Conservation (phyloP, 2,888 invertebrate species). For the Trichopoda pennipes region DNA sequence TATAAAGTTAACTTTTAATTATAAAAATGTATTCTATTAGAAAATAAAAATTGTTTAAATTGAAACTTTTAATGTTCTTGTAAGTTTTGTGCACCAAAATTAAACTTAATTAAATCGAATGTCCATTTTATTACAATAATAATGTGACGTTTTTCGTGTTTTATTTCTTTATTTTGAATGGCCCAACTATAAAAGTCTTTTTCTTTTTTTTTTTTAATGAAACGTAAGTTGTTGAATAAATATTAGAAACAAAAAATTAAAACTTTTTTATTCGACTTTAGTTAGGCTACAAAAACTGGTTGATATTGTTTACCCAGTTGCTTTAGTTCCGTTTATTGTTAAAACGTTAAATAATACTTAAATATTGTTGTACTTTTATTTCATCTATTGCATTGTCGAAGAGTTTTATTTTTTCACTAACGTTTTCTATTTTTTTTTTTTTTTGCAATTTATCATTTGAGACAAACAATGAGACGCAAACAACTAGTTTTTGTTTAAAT, state of each 20-base stretch:
- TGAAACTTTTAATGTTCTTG: too few relatives aligned
- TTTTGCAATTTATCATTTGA: slow-evolving; percentile 44
- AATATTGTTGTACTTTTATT: slow-evolving; percentile 25
- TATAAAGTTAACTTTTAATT: not conserved
- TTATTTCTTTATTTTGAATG: slow-evolving; percentile 21
- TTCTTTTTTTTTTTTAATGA: not conserved
- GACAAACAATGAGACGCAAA: slow-evolving; percentile 50
- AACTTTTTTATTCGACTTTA: not conserved
- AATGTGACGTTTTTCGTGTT: slow-evolving; percentile 59
- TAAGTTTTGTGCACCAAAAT: slow-evolving; percentile 12
- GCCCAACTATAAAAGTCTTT: slow-evolving; percentile 6
- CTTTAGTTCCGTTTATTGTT: slow-evolving; percentile 65
- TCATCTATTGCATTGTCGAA: not conserved
- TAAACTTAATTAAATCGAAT: slow-evolving; percentile 30
- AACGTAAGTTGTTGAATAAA: slow-evolving; percentile 9
- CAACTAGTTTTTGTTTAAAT: slow-evolving; percentile 5
- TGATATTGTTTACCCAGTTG: slow-evolving; percentile 27
- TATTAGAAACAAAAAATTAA: slow-evolving; percentile 12
- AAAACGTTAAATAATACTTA: slow-evolving; percentile 51
- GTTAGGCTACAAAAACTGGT: slow-evolving; percentile 48
- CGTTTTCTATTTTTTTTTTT: slow-evolving; percentile 16
- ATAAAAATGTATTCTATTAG: not conserved
- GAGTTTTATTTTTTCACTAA: not conserved
- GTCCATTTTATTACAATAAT: slow-evolving; percentile 35
- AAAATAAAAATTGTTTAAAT: not conserved